These are phyloP conservation scores for Aix galericulata DNA, from an alignment of 2,113 vertebrate genomes.

Conservation along the genomic window DNA sequence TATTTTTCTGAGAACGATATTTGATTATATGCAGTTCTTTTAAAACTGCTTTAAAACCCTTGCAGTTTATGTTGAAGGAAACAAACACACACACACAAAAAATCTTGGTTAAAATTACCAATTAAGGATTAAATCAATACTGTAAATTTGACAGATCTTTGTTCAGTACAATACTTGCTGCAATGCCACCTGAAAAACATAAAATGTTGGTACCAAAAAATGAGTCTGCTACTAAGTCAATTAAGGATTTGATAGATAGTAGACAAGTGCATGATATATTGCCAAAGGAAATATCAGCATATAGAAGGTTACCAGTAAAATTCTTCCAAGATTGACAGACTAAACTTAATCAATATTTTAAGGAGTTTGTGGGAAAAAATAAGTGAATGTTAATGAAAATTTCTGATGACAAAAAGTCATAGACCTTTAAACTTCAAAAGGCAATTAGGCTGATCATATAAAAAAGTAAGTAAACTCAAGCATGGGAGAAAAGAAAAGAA, in stretches of 20 bases:
- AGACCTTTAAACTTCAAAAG: not conserved
- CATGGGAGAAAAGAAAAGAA: not conserved
- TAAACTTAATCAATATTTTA: not conserved
- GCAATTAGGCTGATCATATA: not conserved
- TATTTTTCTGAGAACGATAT: not conserved
- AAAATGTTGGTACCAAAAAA: not conserved
- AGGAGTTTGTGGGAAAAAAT: not conserved
- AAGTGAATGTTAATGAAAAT: not conserved
- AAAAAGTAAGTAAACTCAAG: not conserved
- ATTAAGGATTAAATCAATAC: not conserved
- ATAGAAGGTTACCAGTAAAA: not conserved
- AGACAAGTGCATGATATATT: not conserved
- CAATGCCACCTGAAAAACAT: not conserved
- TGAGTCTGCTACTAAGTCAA: rapidly evolving
- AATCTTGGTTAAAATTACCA: not conserved
- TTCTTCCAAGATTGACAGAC: not conserved
- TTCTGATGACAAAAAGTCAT: not conserved
- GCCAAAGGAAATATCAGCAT: not conserved
- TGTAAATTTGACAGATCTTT: not conserved
- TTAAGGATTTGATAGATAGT: not conserved
- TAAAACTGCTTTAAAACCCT: not conserved
- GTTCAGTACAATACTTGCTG: not conserved
- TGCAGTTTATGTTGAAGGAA: not conserved
- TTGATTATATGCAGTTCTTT: not conserved
- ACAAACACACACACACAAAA: not conserved